Percentiles rank a stretch among this genome's conserved stretches.
These are phyloP conservation scores for Crypturellus undulatus DNA, from an alignment of 2,113 vertebrate species.

Conservation along the genomic window DNA sequence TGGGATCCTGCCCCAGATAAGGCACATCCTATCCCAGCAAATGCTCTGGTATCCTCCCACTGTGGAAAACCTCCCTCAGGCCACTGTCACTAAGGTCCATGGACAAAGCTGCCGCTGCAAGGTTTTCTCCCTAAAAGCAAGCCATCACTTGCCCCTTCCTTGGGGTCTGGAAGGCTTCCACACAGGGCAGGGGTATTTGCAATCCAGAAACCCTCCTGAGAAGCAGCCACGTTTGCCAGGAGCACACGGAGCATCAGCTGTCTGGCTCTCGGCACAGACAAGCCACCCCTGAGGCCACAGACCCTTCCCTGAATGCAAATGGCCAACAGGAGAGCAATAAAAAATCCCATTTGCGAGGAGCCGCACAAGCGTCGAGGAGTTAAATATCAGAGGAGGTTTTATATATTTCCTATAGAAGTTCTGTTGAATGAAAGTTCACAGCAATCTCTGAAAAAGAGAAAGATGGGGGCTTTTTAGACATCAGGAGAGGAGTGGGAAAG, in stretches of 20 bases:
- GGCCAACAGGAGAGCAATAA: not conserved
- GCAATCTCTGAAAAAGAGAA: too few species aligned
- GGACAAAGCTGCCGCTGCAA: not conserved
- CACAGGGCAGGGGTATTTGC: not conserved
- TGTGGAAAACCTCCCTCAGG: not conserved
- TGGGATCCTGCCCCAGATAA: not conserved
- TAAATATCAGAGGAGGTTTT: conserved; percentile 5
- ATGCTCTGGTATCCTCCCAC: not conserved
- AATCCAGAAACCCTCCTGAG: not conserved
- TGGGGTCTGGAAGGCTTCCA: fast-evolving
- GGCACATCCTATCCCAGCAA: not conserved
- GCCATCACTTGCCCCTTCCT: not conserved
- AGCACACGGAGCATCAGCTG: not conserved
- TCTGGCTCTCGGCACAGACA: not conserved
- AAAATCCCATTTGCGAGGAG: not conserved
- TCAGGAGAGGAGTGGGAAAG: not conserved
- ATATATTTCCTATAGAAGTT: conserved; percentile 1
- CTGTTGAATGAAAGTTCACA: not conserved
- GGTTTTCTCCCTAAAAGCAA: not conserved
- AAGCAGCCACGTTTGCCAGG: not conserved
- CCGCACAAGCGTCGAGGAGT: not conserved
- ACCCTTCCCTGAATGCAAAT: not conserved
- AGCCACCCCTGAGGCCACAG: fast-evolving
- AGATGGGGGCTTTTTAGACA: too few species aligned
- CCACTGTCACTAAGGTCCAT: fast-evolving